Base-by-base conservation (phyloP, 2,113 vertebrate genomes). In the Corydoras maculifer region DNA sequence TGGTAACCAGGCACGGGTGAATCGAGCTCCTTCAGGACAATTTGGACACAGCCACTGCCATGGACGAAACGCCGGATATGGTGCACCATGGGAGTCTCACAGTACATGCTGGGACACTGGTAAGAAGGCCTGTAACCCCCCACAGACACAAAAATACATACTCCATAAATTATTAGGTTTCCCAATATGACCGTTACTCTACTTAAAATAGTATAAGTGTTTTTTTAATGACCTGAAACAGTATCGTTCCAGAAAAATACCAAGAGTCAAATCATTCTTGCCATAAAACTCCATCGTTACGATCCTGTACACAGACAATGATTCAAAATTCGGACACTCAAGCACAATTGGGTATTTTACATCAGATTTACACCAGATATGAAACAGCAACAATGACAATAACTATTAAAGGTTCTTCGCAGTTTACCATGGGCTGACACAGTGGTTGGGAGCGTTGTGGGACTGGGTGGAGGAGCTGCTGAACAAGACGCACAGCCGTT, bases 211-310 rank as follows among this genome's bases (percentile, higher is more conserved):
- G 3, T 8, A 15, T 25, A 48, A 11, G 25, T 18, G 15, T 25
- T 89, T 79, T 25, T 25, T 25, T 25, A n/a, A n/a, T n/a, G n/a
- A 98, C 97, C 97, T 93, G 79, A 99, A 98, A 82, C 97, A 99
- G 75, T 99, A 99, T 77, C 97, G 87, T 83, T 99, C 97, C 83
- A 99, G 82, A 86, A 99, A 99, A 54, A 99, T 90, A 3, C 97
- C 97, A 15, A 99, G 87, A 4, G 95, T 98, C 67, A 99, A 87
- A 78, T 99, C 97, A 74, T 99, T 98, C 90, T 98, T 99, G 8
- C 95, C 94, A 72, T 99, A 99, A 81, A 98, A 99, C 73, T 99
- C 97, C 97, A 99, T 99, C 0, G 94, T 97, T 73, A 99, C 97
- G 75, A 98, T 98, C 97, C 97, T 99, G 25, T 67, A 68, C 30